Conservation (phyloP, 2,888 invertebrate genomes). For the Crossocerus cetratus region DNA sequence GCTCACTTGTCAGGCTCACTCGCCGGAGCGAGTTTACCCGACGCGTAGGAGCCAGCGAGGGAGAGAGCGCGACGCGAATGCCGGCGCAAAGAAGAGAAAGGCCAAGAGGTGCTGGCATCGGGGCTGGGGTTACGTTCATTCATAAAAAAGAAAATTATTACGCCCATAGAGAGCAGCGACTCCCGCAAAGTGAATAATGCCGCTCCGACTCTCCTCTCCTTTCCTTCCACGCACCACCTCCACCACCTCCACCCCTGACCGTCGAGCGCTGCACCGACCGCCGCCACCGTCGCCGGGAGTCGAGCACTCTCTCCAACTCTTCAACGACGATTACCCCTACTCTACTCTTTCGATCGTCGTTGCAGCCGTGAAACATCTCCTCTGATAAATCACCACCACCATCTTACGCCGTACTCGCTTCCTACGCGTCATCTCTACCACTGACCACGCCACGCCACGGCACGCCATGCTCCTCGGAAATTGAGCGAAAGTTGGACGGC, state of each 20-base stretch:
- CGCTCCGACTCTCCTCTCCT: constrained; percentile 31
- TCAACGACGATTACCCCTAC: constrained; percentile 48
- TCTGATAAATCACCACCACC: constrained; percentile 59
- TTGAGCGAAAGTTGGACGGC: constrained; percentile 37
- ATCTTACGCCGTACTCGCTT: constrained; percentile 18
- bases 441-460: background rate
- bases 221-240: constrained; percentile 7
- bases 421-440: constrained; percentile 43
- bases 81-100: constrained; percentile 8
- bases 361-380: constrained; percentile 62
- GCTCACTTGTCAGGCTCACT: constrained; percentile 31
- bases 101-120: constrained; percentile 12
- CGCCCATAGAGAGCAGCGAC: constrained; percentile 51
- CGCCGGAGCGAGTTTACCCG: constrained; percentile 4
- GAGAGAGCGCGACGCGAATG: constrained; percentile 9
- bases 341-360: constrained; percentile 29
- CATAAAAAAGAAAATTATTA: constrained; percentile 64
- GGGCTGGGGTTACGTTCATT: constrained; percentile 52
- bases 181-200: constrained; percentile 64
- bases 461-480: constrained; percentile 20
- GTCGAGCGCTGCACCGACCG: constrained; percentile 2
- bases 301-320: constrained; percentile 31
- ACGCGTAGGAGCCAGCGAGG: constrained; percentile 22
- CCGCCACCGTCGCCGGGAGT: constrained; percentile 5
- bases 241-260: too few species aligned